phyloP scores from a whole-genome alignment of 2,113 vertebrate genomes.

The Cyanistes caeruleus region DNA sequence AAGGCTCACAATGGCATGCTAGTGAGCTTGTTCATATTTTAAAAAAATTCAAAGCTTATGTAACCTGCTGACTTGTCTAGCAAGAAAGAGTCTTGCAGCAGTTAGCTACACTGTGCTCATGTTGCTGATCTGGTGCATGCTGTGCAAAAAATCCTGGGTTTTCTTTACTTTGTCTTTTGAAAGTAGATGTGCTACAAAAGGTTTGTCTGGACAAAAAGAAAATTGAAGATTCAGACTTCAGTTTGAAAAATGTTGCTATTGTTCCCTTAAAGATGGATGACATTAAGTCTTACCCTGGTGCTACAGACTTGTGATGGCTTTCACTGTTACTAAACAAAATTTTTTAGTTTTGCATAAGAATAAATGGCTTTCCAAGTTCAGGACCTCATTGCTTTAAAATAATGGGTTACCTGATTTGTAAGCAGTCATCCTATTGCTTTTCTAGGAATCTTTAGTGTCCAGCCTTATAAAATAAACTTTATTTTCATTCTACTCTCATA shows the following conservation, averaged over 20 bases:
- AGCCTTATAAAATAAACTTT: not conserved
- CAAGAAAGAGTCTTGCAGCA: not conserved
- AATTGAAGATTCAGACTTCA: not conserved
- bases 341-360: not conserved
- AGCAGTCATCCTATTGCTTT: not conserved
- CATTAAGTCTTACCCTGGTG: not conserved
- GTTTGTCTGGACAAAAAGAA: not conserved
- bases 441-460: not conserved
- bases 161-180: not conserved
- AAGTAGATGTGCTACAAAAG: not conserved
- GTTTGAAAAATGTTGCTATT: not conserved
- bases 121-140: not conserved
- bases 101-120: rapidly evolving
- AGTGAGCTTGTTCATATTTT: not conserved
- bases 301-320: not conserved
- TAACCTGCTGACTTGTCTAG: not conserved
- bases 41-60: not conserved
- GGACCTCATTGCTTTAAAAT: not conserved
- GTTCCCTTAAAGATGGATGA: not conserved
- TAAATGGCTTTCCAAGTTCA: not conserved
- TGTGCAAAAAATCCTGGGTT: not conserved
- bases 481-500: not conserved
- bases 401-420: not conserved
- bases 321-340: not conserved
- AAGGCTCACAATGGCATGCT: slow-evolving; percentile 2